Evolutionary conservation across 2,113 vertebrate genomes (phyloP).

Genomic region (Cebus imitator): DNA sequence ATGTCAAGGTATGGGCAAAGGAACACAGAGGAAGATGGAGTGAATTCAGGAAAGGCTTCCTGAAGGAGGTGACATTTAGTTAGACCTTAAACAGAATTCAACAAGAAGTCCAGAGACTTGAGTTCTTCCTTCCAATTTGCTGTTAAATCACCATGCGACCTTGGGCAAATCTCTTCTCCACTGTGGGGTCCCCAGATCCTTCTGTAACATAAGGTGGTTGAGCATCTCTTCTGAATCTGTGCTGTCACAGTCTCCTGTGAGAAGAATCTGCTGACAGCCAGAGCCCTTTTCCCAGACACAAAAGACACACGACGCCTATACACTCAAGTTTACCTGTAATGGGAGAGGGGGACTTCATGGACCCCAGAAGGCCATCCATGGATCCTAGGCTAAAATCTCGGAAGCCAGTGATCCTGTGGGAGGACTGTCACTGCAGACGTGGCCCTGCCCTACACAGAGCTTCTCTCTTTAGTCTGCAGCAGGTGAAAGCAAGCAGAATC

Average conservation of each 20-base stretch:
- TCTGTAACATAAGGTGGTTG: neutral
- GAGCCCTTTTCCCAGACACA: neutral
- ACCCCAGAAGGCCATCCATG: neutral
- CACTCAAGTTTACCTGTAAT: neutral
- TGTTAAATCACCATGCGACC: neutral
- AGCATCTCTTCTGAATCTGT: neutral
- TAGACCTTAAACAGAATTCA: neutral
- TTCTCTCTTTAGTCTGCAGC: too few species aligned
- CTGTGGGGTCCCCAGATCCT: neutral
- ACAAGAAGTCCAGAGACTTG: neutral
- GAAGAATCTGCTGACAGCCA: neutral
- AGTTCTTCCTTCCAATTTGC: neutral
- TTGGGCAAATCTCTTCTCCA: neutral
- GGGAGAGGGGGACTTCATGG: neutral
- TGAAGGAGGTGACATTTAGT: neutral
- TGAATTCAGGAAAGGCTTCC: constrained; percentile 19
- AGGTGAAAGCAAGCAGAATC: neutral
- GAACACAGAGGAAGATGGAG: neutral
- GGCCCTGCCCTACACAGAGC: neutral
- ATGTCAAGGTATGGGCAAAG: neutral
- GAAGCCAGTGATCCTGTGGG: accelerated
- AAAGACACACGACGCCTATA: too few species aligned
- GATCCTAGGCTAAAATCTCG: neutral
- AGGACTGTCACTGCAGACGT: accelerated
- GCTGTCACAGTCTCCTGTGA: neutral